Evolutionary conservation across 2,888 invertebrate species (phyloP).

Genomic region (Carabus problematicus): DNA sequence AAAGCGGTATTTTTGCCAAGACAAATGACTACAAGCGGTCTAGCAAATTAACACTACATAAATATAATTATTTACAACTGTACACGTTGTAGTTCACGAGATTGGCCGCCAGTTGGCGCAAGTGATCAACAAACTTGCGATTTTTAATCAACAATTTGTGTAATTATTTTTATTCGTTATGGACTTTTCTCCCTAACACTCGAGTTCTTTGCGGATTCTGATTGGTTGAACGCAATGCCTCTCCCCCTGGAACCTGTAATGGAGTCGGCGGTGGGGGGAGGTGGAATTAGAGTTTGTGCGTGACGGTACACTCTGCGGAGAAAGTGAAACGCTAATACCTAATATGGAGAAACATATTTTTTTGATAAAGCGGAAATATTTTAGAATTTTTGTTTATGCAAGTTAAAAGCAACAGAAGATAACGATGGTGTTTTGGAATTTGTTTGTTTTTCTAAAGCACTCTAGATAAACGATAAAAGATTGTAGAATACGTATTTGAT

Average conservation of each 20-base stretch:
- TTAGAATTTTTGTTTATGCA: conserved; percentile 21
- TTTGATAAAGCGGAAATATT: conserved; percentile 32
- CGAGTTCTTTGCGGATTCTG: conserved; percentile 32
- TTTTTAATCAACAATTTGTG: conserved; percentile 41
- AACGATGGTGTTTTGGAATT: conserved; percentile 23
- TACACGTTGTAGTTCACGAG: conserved; percentile 14
- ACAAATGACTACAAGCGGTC: too few species aligned
- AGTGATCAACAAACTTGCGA: conserved; percentile 32
- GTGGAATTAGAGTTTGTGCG: conserved; percentile 39
- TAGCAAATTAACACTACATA: conserved; percentile 2
- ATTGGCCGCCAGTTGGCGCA: conserved; percentile 35
- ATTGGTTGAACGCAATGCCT: conserved; percentile 37
- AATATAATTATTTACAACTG: conserved; percentile 25
- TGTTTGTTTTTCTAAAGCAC: conserved; percentile 38
- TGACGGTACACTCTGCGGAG: conserved; percentile 27
- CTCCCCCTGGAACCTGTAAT: conserved; percentile 29
- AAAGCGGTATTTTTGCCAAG: too few species aligned
- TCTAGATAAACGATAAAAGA: conserved; percentile 34
- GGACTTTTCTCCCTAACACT: conserved; percentile 38
- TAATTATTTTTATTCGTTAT: conserved; percentile 41
- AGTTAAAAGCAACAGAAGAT: conserved; percentile 13
- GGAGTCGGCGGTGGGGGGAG: conserved; percentile 31
- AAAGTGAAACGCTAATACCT: conserved; percentile 13
- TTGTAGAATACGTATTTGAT: too few species aligned
- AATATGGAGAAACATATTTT: conserved; percentile 15